These are phyloP conservation scores for Scaptomyza polygonia DNA, from an alignment of 2,888 invertebrate genomes.

Conservation along the genomic window DNA sequence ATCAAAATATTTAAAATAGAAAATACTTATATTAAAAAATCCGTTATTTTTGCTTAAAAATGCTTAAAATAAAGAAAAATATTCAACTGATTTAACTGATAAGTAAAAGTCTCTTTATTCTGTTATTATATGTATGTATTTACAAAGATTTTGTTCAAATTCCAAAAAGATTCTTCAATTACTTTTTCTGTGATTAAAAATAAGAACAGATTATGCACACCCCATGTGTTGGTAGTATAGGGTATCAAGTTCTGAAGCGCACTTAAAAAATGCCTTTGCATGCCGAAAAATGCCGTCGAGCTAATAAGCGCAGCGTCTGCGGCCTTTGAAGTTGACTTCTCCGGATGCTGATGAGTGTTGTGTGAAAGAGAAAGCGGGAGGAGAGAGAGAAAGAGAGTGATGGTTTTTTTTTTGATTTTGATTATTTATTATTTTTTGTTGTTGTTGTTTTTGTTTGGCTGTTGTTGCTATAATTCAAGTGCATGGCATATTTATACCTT, in stretches of 20 bases:
- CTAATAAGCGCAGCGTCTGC: slow-evolving; percentile 67
- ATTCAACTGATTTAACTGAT: no score
- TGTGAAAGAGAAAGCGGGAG: neutral
- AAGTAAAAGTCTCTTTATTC: no score
- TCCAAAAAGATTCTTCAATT: no score
- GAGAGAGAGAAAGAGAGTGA: slow-evolving; percentile 11
- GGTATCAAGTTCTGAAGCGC: slow-evolving; percentile 52
- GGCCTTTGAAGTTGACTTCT: slow-evolving; percentile 64
- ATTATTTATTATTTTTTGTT: slow-evolving; percentile 7
- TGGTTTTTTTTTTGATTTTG: slow-evolving; percentile 23
- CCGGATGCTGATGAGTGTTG: slow-evolving; percentile 9
- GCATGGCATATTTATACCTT: slow-evolving; percentile 26
- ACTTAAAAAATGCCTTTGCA: slow-evolving; percentile 74
- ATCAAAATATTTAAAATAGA: neutral
- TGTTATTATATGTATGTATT: no score
- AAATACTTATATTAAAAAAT: no score
- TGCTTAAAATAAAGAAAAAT: no score
- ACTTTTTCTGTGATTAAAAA: no score
- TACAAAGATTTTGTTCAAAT: no score
- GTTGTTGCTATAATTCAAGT: slow-evolving; percentile 15
- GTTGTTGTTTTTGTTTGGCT: neutral
- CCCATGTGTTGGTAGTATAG: slow-evolving; percentile 18
- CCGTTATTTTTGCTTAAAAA: no score
- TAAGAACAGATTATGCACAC: neutral
- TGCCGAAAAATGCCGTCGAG: slow-evolving; percentile 62